Conservation (phyloP, 1,140 invertebrate genomes). For the Pseudomyrmex pallidus region DNA sequence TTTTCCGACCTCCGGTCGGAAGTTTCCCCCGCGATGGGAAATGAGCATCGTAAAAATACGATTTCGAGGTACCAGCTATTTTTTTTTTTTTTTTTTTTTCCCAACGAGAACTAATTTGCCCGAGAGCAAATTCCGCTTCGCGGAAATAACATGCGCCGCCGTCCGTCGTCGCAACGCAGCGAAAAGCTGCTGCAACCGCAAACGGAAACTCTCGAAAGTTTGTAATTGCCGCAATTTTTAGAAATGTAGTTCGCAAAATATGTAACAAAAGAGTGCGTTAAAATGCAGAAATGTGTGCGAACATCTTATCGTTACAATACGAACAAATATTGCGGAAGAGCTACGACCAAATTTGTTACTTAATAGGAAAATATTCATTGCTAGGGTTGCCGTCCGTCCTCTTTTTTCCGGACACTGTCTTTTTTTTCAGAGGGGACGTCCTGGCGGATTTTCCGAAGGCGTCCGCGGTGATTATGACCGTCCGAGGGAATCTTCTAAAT, state of each 20-base stretch:
- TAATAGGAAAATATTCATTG: too few species aligned
- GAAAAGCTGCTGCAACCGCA: background rate
- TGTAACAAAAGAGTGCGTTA: too few species aligned
- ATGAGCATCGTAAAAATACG: slow-evolving; percentile 27
- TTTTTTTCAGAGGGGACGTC: too few species aligned
- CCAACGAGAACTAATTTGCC: slow-evolving; percentile 36
- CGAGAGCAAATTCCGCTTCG: slow-evolving; percentile 22
- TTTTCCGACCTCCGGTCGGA: background rate
- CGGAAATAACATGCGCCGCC: slow-evolving; percentile 4
- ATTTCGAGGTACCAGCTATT: slow-evolving; percentile 40
- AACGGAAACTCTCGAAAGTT: background rate
- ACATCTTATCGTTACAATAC: too few species aligned
- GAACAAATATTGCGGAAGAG: too few species aligned
- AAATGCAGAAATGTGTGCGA: too few species aligned
- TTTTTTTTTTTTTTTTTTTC: background rate
- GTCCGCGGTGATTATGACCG: too few species aligned
- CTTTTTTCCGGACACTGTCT: too few species aligned
- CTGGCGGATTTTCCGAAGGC: too few species aligned
- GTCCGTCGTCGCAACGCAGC: background rate
- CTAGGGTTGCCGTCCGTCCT: too few species aligned
- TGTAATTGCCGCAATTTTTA: background rate
- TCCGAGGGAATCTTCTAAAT: too few species aligned
- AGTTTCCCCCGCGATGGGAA: slow-evolving; percentile 11
- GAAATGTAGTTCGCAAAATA: background rate
- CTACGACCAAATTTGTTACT: too few species aligned